Evolutionary conservation across 1,140 invertebrate genomes (phyloP).

Genomic region (Periplaneta americana): DNA sequence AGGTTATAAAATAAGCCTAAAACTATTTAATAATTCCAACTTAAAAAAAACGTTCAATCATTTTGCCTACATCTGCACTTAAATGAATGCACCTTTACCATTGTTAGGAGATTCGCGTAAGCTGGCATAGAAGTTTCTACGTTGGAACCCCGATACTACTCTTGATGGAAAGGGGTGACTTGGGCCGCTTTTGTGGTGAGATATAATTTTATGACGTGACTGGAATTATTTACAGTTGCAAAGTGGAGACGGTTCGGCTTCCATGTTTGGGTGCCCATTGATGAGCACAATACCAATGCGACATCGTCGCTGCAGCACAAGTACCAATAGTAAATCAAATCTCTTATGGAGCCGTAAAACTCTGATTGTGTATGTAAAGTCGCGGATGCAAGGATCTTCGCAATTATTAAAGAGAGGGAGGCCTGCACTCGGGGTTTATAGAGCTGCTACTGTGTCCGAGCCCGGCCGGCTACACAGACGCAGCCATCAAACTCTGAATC

Average conservation of each 20-base stretch:
- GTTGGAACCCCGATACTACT: too few relatives aligned
- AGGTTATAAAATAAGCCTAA: too few relatives aligned
- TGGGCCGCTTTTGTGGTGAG: background rate
- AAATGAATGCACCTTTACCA: too few relatives aligned
- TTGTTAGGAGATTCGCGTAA: too few relatives aligned
- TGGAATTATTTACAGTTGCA: background rate
- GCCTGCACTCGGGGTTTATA: background rate
- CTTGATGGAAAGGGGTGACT: too few relatives aligned
- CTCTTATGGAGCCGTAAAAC: background rate
- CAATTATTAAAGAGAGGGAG: background rate
- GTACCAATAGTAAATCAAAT: background rate
- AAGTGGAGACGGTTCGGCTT: background rate
- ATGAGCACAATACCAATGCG: background rate
- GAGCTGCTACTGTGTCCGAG: background rate
- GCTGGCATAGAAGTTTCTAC: too few relatives aligned
- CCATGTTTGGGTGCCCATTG: background rate
- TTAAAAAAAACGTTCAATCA: too few relatives aligned
- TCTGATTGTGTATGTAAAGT: background rate
- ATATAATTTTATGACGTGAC: background rate
- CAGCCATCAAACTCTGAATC: background rate
- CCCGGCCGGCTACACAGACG: background rate
- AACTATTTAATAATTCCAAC: too few relatives aligned
- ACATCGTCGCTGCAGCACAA: background rate
- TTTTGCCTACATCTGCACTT: too few relatives aligned
- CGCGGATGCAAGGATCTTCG: background rate